These are phyloP conservation scores for Limonius californicus DNA, from an alignment of 1,140 invertebrate genomes.

Conservation along the genomic window DNA sequence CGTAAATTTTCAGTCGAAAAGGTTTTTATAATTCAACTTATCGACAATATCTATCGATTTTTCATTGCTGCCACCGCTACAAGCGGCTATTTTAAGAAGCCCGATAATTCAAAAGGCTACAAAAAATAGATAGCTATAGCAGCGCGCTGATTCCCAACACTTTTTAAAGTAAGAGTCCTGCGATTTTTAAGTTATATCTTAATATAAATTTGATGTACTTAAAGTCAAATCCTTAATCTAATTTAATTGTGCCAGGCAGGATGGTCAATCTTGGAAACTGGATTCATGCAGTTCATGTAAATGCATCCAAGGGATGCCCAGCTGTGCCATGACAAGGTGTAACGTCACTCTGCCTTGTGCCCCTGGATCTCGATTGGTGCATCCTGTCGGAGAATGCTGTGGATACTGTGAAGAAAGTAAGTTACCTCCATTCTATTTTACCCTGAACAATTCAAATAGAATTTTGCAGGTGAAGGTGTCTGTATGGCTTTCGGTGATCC, in stretches of 20 bases:
- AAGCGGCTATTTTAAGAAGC: no score
- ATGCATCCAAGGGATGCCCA: constrained; percentile 73
- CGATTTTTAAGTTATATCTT: no score
- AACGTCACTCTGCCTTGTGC: constrained; percentile 60
- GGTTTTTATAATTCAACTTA: no score
- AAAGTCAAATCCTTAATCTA: constrained; percentile 19
- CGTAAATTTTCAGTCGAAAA: no score
- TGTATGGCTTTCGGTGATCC: constrained; percentile 92
- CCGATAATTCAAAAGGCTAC: no score
- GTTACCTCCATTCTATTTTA: constrained; percentile 9
- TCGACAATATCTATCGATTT: no score
- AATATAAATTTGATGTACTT: no score
- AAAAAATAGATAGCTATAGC: no score
- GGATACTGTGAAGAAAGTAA: constrained; percentile 77
- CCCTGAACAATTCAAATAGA: not conserved
- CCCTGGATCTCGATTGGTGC: constrained; percentile 66
- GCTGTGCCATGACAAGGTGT: constrained; percentile 77
- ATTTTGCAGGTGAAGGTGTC: constrained; percentile 68
- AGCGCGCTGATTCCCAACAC: no score
- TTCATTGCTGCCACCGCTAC: no score
- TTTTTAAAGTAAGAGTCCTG: no score
- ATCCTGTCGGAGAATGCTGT: constrained; percentile 78
- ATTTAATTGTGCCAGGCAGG: constrained; percentile 53
- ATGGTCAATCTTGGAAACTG: constrained; percentile 81
- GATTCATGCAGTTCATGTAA: constrained; percentile 82